phyloP scores from a whole-genome alignment of 2,797 vertebrate genomes.

The Bufotes viridis region DNA sequence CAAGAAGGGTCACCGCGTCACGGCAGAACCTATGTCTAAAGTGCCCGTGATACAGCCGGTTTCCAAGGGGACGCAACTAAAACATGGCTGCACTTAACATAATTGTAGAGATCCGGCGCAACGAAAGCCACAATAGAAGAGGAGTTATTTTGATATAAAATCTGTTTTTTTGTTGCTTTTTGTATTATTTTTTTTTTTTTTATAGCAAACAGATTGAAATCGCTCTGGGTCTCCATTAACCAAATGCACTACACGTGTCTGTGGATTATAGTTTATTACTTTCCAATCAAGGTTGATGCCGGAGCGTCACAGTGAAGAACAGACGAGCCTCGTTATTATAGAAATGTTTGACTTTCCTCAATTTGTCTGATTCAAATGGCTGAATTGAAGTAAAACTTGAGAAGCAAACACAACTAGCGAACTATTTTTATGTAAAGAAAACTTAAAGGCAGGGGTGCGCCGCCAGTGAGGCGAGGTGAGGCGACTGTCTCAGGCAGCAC shows the following conservation, averaged over 20 bases:
- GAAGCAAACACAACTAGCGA: no score
- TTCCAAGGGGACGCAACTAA: not conserved
- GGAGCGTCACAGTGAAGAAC: no score
- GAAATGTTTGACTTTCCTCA: no score
- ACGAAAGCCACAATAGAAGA: not conserved
- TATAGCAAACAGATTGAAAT: not conserved
- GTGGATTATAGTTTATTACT: not conserved
- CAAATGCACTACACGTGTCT: not conserved
- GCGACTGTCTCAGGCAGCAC: no score
- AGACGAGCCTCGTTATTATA: no score
- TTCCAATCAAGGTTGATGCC: no score
- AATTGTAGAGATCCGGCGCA: not conserved
- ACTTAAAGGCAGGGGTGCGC: no score
- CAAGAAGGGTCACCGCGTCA: conserved; percentile 57
- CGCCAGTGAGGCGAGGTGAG: no score
- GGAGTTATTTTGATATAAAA: not conserved
- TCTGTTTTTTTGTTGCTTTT: not conserved
- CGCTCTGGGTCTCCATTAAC: not conserved
- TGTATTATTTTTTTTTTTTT: not conserved
- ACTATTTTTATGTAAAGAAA: no score
- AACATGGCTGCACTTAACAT: not conserved
- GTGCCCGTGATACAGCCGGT: conserved; percentile 50
- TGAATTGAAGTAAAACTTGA: no score
- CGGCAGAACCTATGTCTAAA: conserved; percentile 19
- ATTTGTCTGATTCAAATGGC: no score